A percentile compares a stretch with the other conserved stretches of the same genome.
phyloP scores from a whole-genome alignment of 1,140 invertebrate genomes.

The Drosophila pandora region DNA sequence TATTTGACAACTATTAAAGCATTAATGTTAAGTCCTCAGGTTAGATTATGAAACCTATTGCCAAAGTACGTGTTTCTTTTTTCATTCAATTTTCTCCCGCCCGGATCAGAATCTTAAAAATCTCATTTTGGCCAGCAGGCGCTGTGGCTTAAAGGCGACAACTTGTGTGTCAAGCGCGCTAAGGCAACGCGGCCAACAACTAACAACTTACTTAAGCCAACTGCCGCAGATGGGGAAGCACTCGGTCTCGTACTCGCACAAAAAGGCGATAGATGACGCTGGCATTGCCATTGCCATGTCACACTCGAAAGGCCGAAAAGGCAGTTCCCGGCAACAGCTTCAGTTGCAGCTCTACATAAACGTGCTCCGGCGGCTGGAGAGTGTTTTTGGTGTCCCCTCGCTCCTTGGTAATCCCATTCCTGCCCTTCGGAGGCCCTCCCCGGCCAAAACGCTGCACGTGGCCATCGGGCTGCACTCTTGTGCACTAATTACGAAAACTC shows the following conservation, averaged over 20 bases:
- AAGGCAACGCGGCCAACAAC: slow-evolving; percentile 43
- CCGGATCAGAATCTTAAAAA: neutral
- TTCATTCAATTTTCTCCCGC: neutral
- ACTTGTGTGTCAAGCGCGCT: slow-evolving; percentile 67
- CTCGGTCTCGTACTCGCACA: slow-evolving; percentile 9
- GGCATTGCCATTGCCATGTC: slow-evolving; percentile 56
- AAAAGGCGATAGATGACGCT: slow-evolving; percentile 41
- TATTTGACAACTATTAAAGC: no score
- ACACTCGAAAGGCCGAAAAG: slow-evolving; percentile 73
- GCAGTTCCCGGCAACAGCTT: slow-evolving; percentile 11
- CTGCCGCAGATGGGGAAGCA: slow-evolving; percentile 20
- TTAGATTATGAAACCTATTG: neutral
- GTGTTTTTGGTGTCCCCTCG: slow-evolving; percentile 18
- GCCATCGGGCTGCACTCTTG: slow-evolving; percentile 66
- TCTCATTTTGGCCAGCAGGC: slow-evolving; percentile 8
- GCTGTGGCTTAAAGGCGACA: slow-evolving; percentile 67
- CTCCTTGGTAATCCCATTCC: neutral
- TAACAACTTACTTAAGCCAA: slow-evolving; percentile 76
- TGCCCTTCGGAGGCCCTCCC: neutral
- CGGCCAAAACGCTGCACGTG: slow-evolving; percentile 58
- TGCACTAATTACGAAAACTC: slow-evolving; percentile 81
- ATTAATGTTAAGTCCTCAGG: neutral
- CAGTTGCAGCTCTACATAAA: slow-evolving; percentile 39
- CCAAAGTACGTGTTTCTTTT: neutral
- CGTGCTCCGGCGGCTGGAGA: slow-evolving; percentile 38